Conservation (phyloP, 2,113 vertebrate genomes). For the Thryonomys swinderianus region DNA sequence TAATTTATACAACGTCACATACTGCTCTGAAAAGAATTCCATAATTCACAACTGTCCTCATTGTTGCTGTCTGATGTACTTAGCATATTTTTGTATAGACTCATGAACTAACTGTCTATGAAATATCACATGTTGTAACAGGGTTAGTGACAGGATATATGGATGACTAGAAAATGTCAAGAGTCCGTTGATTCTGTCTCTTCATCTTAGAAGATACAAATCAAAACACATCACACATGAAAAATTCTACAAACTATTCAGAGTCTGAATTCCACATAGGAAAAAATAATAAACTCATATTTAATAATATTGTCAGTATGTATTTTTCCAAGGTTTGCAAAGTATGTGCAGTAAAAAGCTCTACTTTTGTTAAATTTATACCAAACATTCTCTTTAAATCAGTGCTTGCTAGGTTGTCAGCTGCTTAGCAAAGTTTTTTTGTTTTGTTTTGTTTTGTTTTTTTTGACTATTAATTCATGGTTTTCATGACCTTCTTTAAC, state of each 20-base stretch:
- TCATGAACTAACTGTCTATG: constrained; percentile 42
- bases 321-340: constrained; percentile 42
- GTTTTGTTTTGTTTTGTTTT: not conserved
- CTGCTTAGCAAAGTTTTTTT: not conserved
- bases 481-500: not conserved
- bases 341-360: not conserved
- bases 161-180: constrained; percentile 8
- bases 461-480: not conserved
- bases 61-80: constrained; percentile 44
- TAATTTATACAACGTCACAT: constrained; percentile 42
- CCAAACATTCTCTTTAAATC: not conserved
- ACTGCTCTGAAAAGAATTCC: constrained; percentile 64
- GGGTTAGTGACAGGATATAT: constrained; percentile 28
- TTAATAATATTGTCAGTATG: constrained; percentile 43
- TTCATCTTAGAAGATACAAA: constrained; percentile 49
- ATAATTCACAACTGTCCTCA: constrained; percentile 41
- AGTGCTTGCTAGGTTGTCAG: not conserved
- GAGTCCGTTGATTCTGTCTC: constrained; percentile 38
- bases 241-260: not conserved
- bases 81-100: not conserved
- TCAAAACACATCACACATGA: constrained; percentile 51
- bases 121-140: constrained; percentile 46
- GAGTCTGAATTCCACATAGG: constrained; percentile 30
- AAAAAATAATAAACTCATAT: not conserved
- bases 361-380: constrained; percentile 10